Percentiles rank a stretch among this genome's conserved stretches.
Evolutionary conservation across 2,113 vertebrate species (phyloP).

Genomic region (Grammomys surdaster): DNA sequence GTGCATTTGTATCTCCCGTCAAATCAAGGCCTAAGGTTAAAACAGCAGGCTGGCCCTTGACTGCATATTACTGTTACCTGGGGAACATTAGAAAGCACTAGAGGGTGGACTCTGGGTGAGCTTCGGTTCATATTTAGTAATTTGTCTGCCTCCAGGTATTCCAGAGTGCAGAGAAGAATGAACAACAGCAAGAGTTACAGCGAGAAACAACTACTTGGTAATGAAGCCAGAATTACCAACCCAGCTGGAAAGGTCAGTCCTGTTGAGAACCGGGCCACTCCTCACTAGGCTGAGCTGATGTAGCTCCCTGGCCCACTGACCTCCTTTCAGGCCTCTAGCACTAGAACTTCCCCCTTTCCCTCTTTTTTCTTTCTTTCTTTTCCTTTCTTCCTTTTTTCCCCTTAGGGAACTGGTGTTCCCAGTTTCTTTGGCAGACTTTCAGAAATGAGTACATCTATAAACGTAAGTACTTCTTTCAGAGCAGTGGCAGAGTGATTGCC

Average conservation of each 20-base stretch:
- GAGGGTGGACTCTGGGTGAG: background rate
- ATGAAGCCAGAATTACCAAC: background rate
- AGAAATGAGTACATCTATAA: constrained; percentile 14
- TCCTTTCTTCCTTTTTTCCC: background rate
- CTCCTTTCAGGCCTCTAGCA: background rate
- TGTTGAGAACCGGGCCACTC: no score
- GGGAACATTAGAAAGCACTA: background rate
- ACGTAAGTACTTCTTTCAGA: background rate
- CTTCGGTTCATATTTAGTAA: constrained; percentile 27
- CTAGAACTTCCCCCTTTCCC: background rate
- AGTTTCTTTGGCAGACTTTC: constrained; percentile 32
- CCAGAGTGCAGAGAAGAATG: constrained; percentile 15
- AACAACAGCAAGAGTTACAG: constrained; percentile 1
- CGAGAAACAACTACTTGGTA: background rate
- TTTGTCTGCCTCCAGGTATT: constrained; percentile 19
- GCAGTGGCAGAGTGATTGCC: background rate
- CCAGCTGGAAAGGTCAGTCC: background rate
- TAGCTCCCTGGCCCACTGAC: background rate
- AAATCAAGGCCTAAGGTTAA: background rate
- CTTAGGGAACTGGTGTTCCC: background rate
- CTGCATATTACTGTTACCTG: background rate
- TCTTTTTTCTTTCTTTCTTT: background rate
- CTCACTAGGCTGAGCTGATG: background rate
- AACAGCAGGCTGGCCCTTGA: background rate
- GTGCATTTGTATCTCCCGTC: background rate